These are phyloP conservation scores for Brachyhypopomus gauderio DNA, from an alignment of 2,113 vertebrate genomes.

Conservation along the genomic window DNA sequence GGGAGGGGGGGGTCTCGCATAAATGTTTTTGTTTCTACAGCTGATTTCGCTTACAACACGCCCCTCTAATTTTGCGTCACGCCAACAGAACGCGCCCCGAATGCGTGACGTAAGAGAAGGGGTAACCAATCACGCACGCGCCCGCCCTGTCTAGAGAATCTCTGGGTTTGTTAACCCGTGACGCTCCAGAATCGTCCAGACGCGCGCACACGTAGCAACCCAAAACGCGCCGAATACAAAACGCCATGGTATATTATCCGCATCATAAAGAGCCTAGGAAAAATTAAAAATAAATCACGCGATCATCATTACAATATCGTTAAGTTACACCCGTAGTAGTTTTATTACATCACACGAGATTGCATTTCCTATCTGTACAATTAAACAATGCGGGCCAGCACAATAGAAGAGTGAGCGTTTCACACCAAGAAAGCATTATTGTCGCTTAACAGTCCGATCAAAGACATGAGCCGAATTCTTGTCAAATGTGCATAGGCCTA, in stretches of 20 bases:
- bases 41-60: conserved; percentile 70
- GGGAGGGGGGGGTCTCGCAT: conserved; percentile 8
- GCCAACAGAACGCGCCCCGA: conserved; percentile 37
- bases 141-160: conserved; percentile 24
- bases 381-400: no score
- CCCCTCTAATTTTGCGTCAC: conserved; percentile 68
- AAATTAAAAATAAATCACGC: no score
- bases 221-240: conserved; percentile 10
- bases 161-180: conserved; percentile 40
- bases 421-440: no score
- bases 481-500: no score
- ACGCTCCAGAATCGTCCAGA: not conserved
- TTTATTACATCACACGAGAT: not conserved
- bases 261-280: not conserved
- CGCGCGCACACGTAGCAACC: not conserved
- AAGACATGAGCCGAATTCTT: no score
- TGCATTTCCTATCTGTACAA: not conserved
- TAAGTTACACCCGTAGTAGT: not conserved
- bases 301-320: no score
- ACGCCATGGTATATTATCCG: not conserved
- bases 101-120: conserved; percentile 29
- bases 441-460: no score
- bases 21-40: conserved; percentile 74
- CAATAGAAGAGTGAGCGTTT: no score
- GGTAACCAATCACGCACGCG: conserved; percentile 56